Conservation (phyloP, 1,140 invertebrate genomes). For the Leptopilina clavipes region DNA sequence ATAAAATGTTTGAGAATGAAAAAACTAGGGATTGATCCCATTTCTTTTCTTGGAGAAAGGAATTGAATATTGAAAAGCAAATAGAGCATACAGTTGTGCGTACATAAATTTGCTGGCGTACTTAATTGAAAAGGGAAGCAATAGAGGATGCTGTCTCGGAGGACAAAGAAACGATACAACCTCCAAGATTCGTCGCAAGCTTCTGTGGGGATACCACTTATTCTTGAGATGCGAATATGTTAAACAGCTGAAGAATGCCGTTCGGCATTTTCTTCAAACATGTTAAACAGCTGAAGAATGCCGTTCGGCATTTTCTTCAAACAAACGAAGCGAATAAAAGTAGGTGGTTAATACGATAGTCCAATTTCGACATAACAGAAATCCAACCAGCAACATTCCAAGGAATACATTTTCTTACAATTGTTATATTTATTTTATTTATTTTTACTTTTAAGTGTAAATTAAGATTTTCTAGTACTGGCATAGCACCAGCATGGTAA, state of each 20-base stretch:
- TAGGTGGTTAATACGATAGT: constrained; percentile 39
- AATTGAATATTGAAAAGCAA: constrained; percentile 63
- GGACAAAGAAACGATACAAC: constrained; percentile 51
- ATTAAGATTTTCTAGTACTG: too few species aligned
- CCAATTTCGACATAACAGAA: constrained; percentile 38
- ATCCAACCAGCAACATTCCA: too few species aligned
- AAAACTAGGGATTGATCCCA: constrained; percentile 23
- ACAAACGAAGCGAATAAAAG: constrained; percentile 58
- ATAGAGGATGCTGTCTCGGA: constrained; percentile 41
- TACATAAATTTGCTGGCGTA: constrained; percentile 73
- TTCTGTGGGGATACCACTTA: constrained; percentile 33
- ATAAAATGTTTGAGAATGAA: not conserved
- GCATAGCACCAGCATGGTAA: too few species aligned
- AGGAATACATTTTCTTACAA: too few species aligned
- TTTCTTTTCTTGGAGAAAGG: constrained; percentile 52
- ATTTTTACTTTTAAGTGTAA: too few species aligned
- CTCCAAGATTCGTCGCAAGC: constrained; percentile 39
- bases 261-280: constrained; percentile 61
- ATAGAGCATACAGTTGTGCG: constrained; percentile 60
- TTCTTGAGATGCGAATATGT: constrained; percentile 60
- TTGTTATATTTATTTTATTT: too few species aligned
- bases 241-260: constrained; percentile 65
- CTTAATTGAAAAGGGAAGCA: constrained; percentile 74
- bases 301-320: constrained; percentile 57
- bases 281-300: constrained; percentile 63